Evolutionary conservation across 1,140 invertebrate genomes (phyloP), one percentile per base, ranked within the genome.

Genomic region (Steinernema feltiae): DNA sequence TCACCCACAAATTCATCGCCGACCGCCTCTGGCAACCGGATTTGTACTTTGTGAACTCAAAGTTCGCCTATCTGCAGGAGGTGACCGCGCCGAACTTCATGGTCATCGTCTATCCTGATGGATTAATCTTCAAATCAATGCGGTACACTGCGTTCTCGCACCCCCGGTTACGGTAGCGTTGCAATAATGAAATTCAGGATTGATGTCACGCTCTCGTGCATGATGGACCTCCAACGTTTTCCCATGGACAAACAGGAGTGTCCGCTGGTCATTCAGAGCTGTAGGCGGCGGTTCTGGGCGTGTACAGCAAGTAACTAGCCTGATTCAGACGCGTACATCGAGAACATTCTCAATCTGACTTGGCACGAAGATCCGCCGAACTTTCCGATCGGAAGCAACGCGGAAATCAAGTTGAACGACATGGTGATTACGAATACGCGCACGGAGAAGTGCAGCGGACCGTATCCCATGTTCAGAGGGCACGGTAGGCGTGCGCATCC

Each of bases 171-270:
- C n/a, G n/a, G n/a, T n/a, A n/a, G n/a, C n/a, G n/a, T n/a, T n/a
- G n/a, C n/a, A n/a, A n/a, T n/a, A n/a, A n/a, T n/a, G n/a, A n/a
- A n/a, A n/a, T n/a, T n/a, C 32, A 82, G 84, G 27, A 78, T 83
- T n/a, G 85, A 85, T 32, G 85, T 86, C 18, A 86, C 85, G 18
- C 75, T 85, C n/a, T 83, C 80, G 18, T 85, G 84, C 72, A 84
- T 85, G 83, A 83, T 85, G 81, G 80, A 85, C 72, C 71, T 86
- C 48, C 76, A 81, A 31, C 29, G 74, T 30, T 82, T 82, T 74
- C 80, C 80, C 18, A 78, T 79, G 77, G 80, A 82, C 74, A 74
- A 75, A 31, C 80, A 86, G 70, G 84, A 81, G 35, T 79, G 77
- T 27, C 72, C 73, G 18, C 29, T 81, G 24, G 72, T 71, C 69